These are phyloP conservation scores for Catagonus wagneri DNA, from an alignment of 2,113 vertebrate species.

Conservation along the genomic window DNA sequence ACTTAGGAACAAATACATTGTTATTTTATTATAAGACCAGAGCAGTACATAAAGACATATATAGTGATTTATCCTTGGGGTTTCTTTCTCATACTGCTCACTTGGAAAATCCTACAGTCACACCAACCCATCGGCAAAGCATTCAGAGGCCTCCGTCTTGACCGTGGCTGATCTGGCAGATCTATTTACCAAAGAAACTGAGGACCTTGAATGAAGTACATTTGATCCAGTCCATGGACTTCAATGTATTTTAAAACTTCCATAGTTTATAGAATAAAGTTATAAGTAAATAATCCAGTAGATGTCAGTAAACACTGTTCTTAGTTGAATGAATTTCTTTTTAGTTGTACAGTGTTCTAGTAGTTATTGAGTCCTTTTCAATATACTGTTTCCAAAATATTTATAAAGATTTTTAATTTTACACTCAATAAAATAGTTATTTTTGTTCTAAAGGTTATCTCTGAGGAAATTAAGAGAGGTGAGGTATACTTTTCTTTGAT, in stretches of 20 bases:
- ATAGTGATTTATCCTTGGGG: background rate
- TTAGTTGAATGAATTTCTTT: conserved; percentile 60
- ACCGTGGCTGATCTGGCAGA: conserved; percentile 97
- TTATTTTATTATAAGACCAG: background rate
- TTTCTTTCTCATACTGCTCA: conserved; percentile 59
- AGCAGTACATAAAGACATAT: background rate
- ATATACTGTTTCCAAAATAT: conserved; percentile 70
- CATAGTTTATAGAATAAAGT: conserved; percentile 59
- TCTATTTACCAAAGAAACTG: conserved; percentile 95
- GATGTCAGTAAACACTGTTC: conserved; percentile 57
- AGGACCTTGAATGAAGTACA: conserved; percentile 90
- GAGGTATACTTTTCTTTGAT: conserved; percentile 58
- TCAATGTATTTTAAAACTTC: background rate
- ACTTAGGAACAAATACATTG: background rate
- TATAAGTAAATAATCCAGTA: conserved; percentile 65
- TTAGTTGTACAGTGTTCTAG: conserved; percentile 64
- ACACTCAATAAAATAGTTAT: conserved; percentile 74
- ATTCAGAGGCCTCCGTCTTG: conserved; percentile 95
- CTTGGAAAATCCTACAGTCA: conserved; percentile 88
- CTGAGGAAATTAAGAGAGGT: conserved; percentile 63
- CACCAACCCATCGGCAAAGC: conserved; percentile 93
- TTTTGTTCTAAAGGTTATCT: conserved; percentile 83
- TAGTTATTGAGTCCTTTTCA: conserved; percentile 66
- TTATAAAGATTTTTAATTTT: conserved; percentile 84
- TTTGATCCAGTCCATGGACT: background rate